Percentiles rank a stretch among this genome's conserved stretches.
Conservation (phyloP, 2,888 invertebrate genomes). For the Microchrysa polita region DNA sequence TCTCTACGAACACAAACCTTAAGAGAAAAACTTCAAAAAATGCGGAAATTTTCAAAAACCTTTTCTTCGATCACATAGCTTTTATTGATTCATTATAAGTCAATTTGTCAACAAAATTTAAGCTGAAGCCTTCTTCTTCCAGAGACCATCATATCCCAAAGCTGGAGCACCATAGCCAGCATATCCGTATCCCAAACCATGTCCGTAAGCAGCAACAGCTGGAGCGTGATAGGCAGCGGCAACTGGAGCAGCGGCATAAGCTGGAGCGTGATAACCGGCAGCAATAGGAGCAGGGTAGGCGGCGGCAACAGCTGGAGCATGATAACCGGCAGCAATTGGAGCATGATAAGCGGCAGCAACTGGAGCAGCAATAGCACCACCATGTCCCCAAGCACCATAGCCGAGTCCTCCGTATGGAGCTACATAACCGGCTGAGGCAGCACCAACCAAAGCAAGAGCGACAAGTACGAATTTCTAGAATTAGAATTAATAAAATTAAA, state of each 20-base stretch:
- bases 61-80: no score
- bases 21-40: no score
- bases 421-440: conserved; percentile 22
- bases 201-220: neutral
- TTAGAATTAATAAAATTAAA: no score
- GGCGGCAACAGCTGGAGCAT: neutral
- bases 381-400: conserved; percentile 19
- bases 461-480: conserved; percentile 26
- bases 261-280: neutral
- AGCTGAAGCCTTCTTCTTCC: no score
- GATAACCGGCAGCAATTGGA: neutral
- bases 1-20: no score
- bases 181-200: no score
- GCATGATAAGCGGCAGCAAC: neutral
- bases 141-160: no score
- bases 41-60: no score
- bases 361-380: conserved; percentile 11
- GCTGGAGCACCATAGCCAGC: no score
- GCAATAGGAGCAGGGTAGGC: neutral
- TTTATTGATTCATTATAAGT: no score
- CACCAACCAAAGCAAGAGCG: conserved; percentile 19
- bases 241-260: neutral
- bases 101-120: no score
- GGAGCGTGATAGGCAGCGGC: neutral
- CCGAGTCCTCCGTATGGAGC: conserved; percentile 1